Evolutionary conservation across 2,888 invertebrate species (phyloP).

Genomic region (Agrochola circellaris): DNA sequence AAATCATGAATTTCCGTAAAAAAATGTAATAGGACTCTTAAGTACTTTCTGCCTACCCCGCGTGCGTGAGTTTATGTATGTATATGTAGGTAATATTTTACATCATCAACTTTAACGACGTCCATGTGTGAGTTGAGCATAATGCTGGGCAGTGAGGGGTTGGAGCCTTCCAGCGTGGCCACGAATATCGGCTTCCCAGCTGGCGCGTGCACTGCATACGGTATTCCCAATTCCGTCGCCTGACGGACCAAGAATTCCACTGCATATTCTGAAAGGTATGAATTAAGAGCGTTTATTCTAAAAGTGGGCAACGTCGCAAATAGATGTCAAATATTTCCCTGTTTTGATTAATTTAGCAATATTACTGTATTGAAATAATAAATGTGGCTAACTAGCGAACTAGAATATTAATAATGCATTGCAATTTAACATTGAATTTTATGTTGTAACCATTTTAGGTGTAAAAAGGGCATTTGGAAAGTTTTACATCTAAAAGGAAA

Average conservation of each 20-base stretch:
- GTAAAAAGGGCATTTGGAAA: too few relatives aligned
- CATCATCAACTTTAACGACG: slow-evolving; percentile 96
- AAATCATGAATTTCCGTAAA: too few relatives aligned
- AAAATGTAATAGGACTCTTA: too few relatives aligned
- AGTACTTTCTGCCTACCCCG: neutral
- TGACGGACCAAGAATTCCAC: slow-evolving; percentile 93
- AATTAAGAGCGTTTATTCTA: neutral
- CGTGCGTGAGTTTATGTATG: neutral
- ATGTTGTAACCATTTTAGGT: too few relatives aligned
- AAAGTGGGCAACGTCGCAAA: too few relatives aligned
- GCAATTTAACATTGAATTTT: too few relatives aligned
- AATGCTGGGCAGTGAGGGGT: slow-evolving; percentile 93
- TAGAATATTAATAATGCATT: too few relatives aligned
- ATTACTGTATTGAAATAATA: too few relatives aligned
- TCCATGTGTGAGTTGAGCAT: slow-evolving; percentile 98
- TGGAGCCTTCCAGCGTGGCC: slow-evolving; percentile 94
- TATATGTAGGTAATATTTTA: slow-evolving; percentile 71
- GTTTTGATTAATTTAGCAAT: too few relatives aligned
- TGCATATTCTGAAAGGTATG: slow-evolving; percentile 81
- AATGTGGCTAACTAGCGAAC: too few relatives aligned
- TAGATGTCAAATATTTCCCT: too few relatives aligned
- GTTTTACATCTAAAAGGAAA: too few relatives aligned
- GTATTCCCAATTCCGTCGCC: slow-evolving; percentile 92
- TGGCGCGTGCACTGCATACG: slow-evolving; percentile 89
- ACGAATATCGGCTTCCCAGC: slow-evolving; percentile 82